Evolutionary conservation across 92 coral and sea anemone species (phyloP).

Genomic region (Zoanthus gigantus): DNA sequence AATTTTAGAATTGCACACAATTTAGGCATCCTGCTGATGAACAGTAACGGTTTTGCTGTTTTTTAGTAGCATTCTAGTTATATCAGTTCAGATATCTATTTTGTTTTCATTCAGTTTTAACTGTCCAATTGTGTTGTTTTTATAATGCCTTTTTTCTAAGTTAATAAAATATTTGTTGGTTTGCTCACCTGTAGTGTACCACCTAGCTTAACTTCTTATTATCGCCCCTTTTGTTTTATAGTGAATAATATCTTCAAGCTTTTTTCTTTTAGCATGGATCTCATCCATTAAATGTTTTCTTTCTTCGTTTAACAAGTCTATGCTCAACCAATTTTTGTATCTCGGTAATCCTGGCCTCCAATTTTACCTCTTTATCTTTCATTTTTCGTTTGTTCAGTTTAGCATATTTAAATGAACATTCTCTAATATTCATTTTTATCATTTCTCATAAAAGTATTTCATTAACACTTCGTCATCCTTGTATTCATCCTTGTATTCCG

Average conservation of each 20-base stretch:
- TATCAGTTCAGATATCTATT: background rate
- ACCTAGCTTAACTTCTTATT: background rate
- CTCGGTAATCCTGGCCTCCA: background rate
- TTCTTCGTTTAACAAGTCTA: too few species aligned
- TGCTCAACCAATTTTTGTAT: background rate
- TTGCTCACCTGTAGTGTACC: slow-evolving; percentile 53
- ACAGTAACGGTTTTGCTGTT: too few species aligned
- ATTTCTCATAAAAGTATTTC: slow-evolving; percentile 4
- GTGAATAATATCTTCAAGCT: background rate
- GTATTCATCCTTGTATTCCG: too few species aligned
- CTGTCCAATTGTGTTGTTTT: slow-evolving; percentile 12
- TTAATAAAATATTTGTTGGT: slow-evolving; percentile 24
- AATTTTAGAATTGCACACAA: too few species aligned
- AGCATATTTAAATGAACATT: slow-evolving; percentile 20
- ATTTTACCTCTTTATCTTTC: slow-evolving; percentile 11
- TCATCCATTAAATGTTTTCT: background rate
- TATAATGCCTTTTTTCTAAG: slow-evolving; percentile 17
- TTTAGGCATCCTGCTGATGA: too few species aligned
- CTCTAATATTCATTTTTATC: slow-evolving; percentile 25
- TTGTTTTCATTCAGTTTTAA: background rate
- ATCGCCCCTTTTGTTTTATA: slow-evolving; percentile 36
- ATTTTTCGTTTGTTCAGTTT: background rate
- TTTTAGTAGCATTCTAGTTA: too few species aligned
- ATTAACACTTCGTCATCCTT: too few species aligned
- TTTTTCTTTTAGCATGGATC: background rate